Percentiles rank a stretch among this genome's conserved stretches.
These are phyloP conservation scores for Dryobota labecula DNA, from an alignment of 2,888 invertebrate species.

Conservation along the genomic window DNA sequence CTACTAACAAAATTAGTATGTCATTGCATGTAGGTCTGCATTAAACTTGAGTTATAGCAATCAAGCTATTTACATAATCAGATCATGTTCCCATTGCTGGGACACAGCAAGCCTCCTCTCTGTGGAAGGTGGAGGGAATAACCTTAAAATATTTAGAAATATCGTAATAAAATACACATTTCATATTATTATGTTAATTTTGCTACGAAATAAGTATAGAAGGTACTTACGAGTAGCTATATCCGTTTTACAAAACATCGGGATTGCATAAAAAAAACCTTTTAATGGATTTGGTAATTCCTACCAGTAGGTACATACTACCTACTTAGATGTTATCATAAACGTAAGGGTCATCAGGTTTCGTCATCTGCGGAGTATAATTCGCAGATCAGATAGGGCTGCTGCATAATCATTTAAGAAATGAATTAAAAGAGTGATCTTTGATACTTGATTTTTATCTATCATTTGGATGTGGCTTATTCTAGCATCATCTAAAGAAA, in stretches of 20 bases:
- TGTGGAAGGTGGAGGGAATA: too few species aligned
- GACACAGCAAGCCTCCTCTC: too few species aligned
- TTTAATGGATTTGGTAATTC: conserved; percentile 1
- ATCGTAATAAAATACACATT: conserved; percentile 6
- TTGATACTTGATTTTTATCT: not conserved
- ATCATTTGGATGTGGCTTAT: not conserved
- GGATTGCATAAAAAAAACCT: conserved; percentile 10
- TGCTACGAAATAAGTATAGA: not conserved
- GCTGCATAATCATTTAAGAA: conserved; percentile 9
- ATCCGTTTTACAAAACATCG: conserved; percentile 9
- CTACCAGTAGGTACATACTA: not conserved
- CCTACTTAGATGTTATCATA: conserved; percentile 31
- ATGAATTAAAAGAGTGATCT: not conserved
- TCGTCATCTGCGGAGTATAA: conserved; percentile 19
- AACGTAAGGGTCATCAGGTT: conserved; percentile 20
- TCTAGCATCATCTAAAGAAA: too few species aligned
- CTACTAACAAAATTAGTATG: not conserved
- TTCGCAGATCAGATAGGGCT: conserved; percentile 7
- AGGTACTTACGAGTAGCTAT: not conserved
- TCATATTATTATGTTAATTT: conserved; percentile 5
- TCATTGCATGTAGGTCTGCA: conserved; percentile 23
- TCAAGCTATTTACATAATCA: not conserved
- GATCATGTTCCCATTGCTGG: too few species aligned
- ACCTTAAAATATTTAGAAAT: conserved; percentile 12
- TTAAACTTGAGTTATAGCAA: conserved; percentile 5